Evolutionary conservation across 2,888 invertebrate genomes (phyloP).

Genomic region (Cylindroiulus punctatus): DNA sequence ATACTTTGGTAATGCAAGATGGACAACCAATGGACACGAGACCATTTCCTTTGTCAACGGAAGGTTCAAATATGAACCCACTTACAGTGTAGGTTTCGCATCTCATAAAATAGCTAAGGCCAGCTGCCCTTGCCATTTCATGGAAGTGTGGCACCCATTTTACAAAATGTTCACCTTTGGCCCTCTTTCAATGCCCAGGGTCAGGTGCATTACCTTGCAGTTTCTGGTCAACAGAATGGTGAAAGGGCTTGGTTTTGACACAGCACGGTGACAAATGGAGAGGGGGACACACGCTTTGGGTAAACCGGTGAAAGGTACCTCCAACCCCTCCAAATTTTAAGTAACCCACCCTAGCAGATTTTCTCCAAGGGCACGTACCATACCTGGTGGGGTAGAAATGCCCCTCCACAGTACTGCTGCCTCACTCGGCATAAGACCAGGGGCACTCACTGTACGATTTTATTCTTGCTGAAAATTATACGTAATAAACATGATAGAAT

Average conservation of each 20-base stretch:
- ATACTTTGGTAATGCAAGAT: too few species aligned
- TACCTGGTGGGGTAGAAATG: too few species aligned
- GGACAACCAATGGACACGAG: background rate
- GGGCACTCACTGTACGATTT: too few species aligned
- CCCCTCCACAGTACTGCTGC: too few species aligned
- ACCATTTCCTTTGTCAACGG: background rate
- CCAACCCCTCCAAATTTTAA: background rate
- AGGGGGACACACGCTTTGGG: background rate
- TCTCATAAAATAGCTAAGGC: background rate
- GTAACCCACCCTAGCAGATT: background rate
- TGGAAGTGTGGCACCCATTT: background rate
- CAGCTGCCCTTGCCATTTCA: background rate
- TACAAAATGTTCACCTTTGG: background rate
- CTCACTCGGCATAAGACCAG: too few species aligned
- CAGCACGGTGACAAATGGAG: background rate
- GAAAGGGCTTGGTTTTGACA: background rate
- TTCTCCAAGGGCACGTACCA: background rate
- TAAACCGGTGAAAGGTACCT: background rate
- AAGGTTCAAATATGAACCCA: background rate
- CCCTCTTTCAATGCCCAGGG: background rate
- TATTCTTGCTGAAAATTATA: too few species aligned
- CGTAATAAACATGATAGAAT: too few species aligned
- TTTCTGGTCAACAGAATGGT: background rate
- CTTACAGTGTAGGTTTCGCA: background rate
- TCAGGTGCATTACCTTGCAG: background rate